Percentiles rank a stretch among this genome's conserved stretches.
Conservation (phyloP, 92 coral and sea anemone species). For the Porites cylindrica region DNA sequence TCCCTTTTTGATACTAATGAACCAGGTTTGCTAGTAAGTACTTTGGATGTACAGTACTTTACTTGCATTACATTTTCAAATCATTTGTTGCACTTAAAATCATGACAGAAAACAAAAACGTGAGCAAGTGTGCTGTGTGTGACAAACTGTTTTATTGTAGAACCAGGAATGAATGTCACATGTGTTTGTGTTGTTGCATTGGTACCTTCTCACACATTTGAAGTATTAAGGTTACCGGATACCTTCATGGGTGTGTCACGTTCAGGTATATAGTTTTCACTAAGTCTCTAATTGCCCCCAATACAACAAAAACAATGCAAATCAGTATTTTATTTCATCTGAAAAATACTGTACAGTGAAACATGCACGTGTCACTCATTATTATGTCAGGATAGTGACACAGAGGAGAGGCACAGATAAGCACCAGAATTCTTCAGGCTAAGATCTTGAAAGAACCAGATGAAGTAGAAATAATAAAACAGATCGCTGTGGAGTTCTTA, state of each 20-base stretch:
- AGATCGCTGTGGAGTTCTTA: too few relatives aligned
- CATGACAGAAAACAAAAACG: constrained; percentile 16
- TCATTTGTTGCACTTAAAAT: constrained; percentile 30
- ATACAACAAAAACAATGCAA: too few relatives aligned
- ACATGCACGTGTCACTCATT: too few relatives aligned
- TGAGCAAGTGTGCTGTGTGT: constrained; percentile 1
- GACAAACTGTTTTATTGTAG: not conserved
- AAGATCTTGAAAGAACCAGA: too few relatives aligned
- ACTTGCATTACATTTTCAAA: constrained; percentile 12
- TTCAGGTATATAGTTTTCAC: too few relatives aligned
- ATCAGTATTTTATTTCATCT: too few relatives aligned
- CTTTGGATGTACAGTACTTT: not conserved
- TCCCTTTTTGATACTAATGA: not conserved
- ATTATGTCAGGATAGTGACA: too few relatives aligned
- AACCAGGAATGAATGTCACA: not conserved
- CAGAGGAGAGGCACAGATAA: too few relatives aligned
- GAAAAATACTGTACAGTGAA: too few relatives aligned
- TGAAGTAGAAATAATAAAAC: too few relatives aligned
- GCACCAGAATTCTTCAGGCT: too few relatives aligned
- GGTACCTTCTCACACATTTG: not conserved
- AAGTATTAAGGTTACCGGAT: not conserved
- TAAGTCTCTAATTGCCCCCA: too few relatives aligned
- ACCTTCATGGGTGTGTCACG: not conserved
- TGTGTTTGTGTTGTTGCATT: not conserved
- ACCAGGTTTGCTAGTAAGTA: not conserved